These are phyloP conservation scores for Tetragonisca angustula DNA, from an alignment of 2,888 invertebrate species.

Conservation along the genomic window DNA sequence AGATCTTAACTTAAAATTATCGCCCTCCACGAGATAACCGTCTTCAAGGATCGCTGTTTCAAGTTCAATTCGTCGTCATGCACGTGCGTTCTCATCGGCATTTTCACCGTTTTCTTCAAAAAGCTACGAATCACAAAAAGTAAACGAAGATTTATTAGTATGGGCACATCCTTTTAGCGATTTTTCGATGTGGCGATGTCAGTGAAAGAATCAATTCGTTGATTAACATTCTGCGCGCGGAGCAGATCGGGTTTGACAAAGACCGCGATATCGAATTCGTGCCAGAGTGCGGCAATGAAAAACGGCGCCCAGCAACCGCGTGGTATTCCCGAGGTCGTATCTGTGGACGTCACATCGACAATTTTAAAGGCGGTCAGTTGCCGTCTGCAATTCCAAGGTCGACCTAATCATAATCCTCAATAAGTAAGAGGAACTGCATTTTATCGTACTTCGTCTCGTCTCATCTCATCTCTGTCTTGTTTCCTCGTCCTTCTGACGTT, in stretches of 20 bases:
- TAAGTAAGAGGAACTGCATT: slow-evolving; percentile 25
- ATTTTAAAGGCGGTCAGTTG: slow-evolving; percentile 41
- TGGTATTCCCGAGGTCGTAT: slow-evolving; percentile 39
- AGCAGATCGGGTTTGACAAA: not conserved
- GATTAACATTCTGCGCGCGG: not conserved
- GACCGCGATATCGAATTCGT: slow-evolving; percentile 36
- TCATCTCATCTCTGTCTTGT: too few species aligned
- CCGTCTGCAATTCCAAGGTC: slow-evolving; percentile 63
- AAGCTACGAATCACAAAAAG: not conserved
- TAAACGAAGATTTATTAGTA: not conserved
- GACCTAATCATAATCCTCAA: slow-evolving; percentile 57
- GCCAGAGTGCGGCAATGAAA: slow-evolving; percentile 16
- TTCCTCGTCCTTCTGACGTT: not conserved
- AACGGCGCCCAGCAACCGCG: slow-evolving; percentile 12
- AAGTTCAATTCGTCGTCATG: not conserved
- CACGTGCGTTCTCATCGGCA: not conserved
- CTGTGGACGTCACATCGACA: slow-evolving; percentile 26
- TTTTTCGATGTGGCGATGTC: not conserved
- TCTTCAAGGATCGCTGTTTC: slow-evolving; percentile 2
- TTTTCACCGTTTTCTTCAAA: too few species aligned
- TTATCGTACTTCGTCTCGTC: not conserved
- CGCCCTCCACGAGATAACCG: slow-evolving; percentile 5
- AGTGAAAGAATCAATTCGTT: not conserved
- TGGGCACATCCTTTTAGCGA: not conserved
- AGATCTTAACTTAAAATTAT: not conserved